Evolutionary conservation across 2,888 invertebrate species (phyloP), one percentile per base, ranked within the genome.

Genomic region (Lobophora halterata): DNA sequence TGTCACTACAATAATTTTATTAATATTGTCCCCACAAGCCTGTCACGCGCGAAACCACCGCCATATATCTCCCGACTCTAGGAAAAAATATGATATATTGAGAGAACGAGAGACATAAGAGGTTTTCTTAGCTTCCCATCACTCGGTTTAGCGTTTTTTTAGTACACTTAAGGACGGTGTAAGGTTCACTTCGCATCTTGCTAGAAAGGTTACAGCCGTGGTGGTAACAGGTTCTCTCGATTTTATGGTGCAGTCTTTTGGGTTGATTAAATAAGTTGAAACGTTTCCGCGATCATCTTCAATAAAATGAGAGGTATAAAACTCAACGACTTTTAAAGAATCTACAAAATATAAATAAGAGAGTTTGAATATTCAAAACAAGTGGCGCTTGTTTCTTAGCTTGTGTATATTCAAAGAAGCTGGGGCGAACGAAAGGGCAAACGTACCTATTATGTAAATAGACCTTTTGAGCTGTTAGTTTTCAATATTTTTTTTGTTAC

Each of bases 1-100:
- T 81, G 85, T 82, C 80, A 69, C 71, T 72, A 83, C 82, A 83
- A 82, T 86, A 85, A 86, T 86, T 86, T 86, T 86, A 87, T 87
- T 86, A 86, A 87, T 85, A 87, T 83, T 79, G 76, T 79, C 78
- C 80, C 72, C 74, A 63, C 71, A 81, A 80, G 80, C 71, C 76
- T 79, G 86, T 85, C 86, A 87, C 83, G 82, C 78, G 70, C 85
- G 79, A 65, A 71, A 74, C 82, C 78, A 59, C 70, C 66, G 78
- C 74, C 85, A 68, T 85, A 80, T 82, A 82, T 86, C 83, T 79
- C 71, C 64, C 61, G 63, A 64, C 63, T 64, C 61, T 31, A 73
- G 61, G 73, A 82, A 85, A 86, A 85, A 87, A 86, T 79, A 83
- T 86, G 82, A 87, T 85, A 82, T 86, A 87, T 87, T 77, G 77